These are phyloP conservation scores for Chrysogorgia sp. DNA, from an alignment of 92 coral and sea anemone genomes.

Conservation along the genomic window DNA sequence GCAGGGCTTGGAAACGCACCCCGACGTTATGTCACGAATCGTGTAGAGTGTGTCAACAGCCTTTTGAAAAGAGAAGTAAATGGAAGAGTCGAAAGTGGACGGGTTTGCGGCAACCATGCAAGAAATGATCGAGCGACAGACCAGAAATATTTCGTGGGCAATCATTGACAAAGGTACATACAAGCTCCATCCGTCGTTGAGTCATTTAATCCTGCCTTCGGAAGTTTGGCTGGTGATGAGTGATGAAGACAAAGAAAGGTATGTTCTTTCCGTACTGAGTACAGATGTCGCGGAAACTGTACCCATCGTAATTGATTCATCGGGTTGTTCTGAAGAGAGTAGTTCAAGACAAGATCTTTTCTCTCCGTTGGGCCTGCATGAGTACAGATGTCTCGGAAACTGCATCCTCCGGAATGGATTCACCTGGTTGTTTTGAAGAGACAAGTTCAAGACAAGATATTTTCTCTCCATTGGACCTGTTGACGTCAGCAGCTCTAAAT, in stretches of 20 bases:
- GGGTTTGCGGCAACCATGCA: constrained; percentile 20
- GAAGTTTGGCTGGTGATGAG: constrained; percentile 47
- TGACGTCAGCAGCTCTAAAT: constrained; percentile 5
- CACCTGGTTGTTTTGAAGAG: not conserved
- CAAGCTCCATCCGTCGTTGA: constrained; percentile 30
- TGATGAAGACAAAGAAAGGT: constrained; percentile 14
- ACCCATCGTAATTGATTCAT: too few relatives aligned
- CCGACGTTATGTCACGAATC: constrained; percentile 12
- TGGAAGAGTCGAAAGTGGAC: constrained; percentile 4
- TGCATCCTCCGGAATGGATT: not conserved
- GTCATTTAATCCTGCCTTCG: constrained; percentile 18
- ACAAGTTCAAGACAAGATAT: not conserved
- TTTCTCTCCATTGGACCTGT: constrained; percentile 1
- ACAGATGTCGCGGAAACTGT: too few relatives aligned
- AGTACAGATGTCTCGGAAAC: not conserved
- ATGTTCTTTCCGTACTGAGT: too few relatives aligned
- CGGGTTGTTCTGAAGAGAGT: too few relatives aligned
- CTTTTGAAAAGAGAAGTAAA: constrained; percentile 27
- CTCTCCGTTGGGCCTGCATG: too few relatives aligned
- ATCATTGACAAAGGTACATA: constrained; percentile 54
- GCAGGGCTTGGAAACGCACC: constrained; percentile 52
- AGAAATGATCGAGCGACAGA: constrained; percentile 38
- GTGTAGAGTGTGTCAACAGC: constrained; percentile 55
- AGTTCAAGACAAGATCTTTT: too few relatives aligned
- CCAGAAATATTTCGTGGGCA: constrained; percentile 47